A percentile compares a stretch with the other conserved stretches of the same genome.
phyloP scores from a whole-genome alignment of 2,797 vertebrate species.

The Odontamblyopus rebecca region DNA sequence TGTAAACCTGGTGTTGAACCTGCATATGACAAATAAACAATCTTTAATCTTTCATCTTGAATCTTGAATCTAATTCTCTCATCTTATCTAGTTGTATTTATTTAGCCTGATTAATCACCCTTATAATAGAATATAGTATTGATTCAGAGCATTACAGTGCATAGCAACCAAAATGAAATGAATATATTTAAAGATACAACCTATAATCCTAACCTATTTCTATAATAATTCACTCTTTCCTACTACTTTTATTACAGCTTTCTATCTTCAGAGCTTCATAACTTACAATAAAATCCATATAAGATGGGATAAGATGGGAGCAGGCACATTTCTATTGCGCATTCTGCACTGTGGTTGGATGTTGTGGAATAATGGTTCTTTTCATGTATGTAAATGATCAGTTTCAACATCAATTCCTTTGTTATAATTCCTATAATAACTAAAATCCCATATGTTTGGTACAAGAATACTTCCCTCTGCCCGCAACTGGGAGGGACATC shows the following conservation, averaged over 20 bases:
- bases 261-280: not conserved
- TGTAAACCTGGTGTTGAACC: too few relatives aligned
- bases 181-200: not conserved
- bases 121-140: not conserved
- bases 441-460: not conserved
- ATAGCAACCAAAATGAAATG: not conserved
- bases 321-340: not conserved
- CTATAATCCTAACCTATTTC: not conserved
- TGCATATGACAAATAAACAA: too few relatives aligned
- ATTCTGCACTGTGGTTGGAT: not conserved
- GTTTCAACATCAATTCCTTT: not conserved
- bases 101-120: too few relatives aligned
- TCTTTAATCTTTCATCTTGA: too few relatives aligned
- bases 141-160: not conserved
- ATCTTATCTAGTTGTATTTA: too few relatives aligned
- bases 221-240: not conserved
- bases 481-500: not conserved
- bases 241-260: not conserved
- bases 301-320: not conserved
- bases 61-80: too few relatives aligned
- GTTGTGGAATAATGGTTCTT: not conserved
- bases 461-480: not conserved
- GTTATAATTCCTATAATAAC: not conserved
- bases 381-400: too few relatives aligned
- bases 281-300: not conserved